phyloP scores from a whole-genome alignment of 1,140 invertebrate species.

The Drosophila obscura region DNA sequence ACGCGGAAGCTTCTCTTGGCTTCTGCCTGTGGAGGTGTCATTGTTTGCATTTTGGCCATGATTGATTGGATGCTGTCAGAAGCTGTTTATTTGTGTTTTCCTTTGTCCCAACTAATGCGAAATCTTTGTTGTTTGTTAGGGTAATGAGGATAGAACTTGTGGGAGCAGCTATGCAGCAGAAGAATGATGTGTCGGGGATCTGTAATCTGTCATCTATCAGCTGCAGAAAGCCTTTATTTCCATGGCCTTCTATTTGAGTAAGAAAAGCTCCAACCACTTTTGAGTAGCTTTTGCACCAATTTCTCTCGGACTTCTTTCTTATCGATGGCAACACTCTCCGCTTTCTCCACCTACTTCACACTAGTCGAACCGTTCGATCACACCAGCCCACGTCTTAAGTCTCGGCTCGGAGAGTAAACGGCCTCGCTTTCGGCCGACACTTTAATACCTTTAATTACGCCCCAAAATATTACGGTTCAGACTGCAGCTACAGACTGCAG shows the following conservation, averaged over 20 bases:
- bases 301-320: constrained; percentile 13
- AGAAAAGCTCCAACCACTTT: constrained; percentile 5
- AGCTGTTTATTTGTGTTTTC: neutral
- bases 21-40: constrained; percentile 57
- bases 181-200: neutral
- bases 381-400: constrained; percentile 26
- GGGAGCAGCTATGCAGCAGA: too few relatives aligned
- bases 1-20: constrained; percentile 60
- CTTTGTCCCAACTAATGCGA: neutral
- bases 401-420: constrained; percentile 10
- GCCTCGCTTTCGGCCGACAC: constrained; percentile 36
- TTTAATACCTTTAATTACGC: constrained; percentile 80
- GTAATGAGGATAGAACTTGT: too few relatives aligned
- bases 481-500: neutral
- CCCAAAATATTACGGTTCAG: constrained; percentile 58
- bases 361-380: constrained; percentile 13
- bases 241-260: too few relatives aligned
- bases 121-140: constrained; percentile 5
- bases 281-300: constrained; percentile 23
- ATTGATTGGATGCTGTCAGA: constrained; percentile 50
- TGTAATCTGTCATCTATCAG: neutral
- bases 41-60: constrained; percentile 48
- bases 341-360: constrained; percentile 49
- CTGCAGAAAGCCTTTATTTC: neutral
- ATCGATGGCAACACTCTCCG: constrained; percentile 28